Evolutionary conservation across 2,888 invertebrate genomes (phyloP), one percentile per base, ranked within the genome.

Genomic region (Drosophila histrio): DNA sequence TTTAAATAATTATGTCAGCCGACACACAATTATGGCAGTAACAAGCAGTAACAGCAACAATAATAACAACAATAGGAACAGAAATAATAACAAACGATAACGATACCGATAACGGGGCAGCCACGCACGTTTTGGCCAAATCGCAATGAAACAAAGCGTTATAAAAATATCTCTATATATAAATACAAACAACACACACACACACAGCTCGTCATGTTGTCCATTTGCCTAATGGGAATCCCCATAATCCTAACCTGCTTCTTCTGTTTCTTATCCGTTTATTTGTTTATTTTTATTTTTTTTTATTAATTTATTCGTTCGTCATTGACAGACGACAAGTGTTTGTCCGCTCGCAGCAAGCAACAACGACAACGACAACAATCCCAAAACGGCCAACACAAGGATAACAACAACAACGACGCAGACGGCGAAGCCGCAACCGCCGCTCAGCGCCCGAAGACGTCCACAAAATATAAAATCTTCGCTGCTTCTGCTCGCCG

Each of bases 321-420:
- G 9, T 6, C 32, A 41, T 70, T 59, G 1, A 36, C 32, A 82
- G 79, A 85, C 83, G 71, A 66, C 77, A 84, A 88, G 80, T 87
- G 89, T 80, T 89, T 86, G 89, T 79, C 77, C 69, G 77, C 86
- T 62, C 53, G 62, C 71, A 63, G 83, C 84, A 84, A 89, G 81
- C 82, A 74, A 72, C 47, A 39, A 22, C 54, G 43, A 36, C 47
- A 49, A 17, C 87, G 86, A 80, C 46, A 50, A 21, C 43, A 38
- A 32, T n/a, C 56, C n/a, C 81, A 90, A 88, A 79, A 90, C 90
- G 90, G 90, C 90, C 72, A 79, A 72, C 69, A 62, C 73, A 68
- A 63, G 58, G 63, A 56, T 52, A 54, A 47, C 54, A 41, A 22
- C 52, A 66, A 32, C 56, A 52, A 28, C 52, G 64, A 57, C 63